Base-by-base conservation (phyloP, 1,140 invertebrate genomes). In the Teleopsis dalmanni region DNA sequence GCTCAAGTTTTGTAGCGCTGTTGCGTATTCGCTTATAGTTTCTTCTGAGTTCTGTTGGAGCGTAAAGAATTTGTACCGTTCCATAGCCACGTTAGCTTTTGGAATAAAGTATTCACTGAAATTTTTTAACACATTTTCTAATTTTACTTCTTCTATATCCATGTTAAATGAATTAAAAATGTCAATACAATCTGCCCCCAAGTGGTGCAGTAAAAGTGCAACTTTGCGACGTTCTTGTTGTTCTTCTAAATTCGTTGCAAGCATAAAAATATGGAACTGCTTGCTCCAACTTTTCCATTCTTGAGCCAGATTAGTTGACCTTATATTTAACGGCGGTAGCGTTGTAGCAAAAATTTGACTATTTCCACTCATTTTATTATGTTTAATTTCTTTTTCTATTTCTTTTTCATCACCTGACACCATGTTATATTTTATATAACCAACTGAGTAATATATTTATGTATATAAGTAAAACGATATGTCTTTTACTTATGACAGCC, bases 11-110 rank as follows among this genome's bases (percentile, higher is more conserved):
- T 51, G 44, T n/a, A 57, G 27, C 14, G 51, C 52, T 31, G 49
- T 53, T n/a, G 45, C 31, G 36, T 55, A 60, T 35, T 52, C 42
- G 9, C 55, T 49, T n/a, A 55, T 42, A 9, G 46, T 36, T 26
- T 58, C 58, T 10, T 33, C 22, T 22, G 52, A 43, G 13, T 33
- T 40, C 50, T 61, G 59, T 42, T 55, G 51, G 19, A 51, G 13
- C 46, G 35, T 56, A 44, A 61, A 56, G 50, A 59, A 59, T 33
- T 47, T 54, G 34, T 57, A 52, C 7, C 55, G 38, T 41, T 61
- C 57, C 26, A 61, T 47, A 3, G 55, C 53, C 27, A 57, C 16
- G 42, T 58, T 60, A n/a, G 52, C 52, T 43, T 57, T 58, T 4
- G 51, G 55, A 33, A 47, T 27, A 27, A 60, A 58, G 41, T 49